phyloP scores from a whole-genome alignment of 1,140 invertebrate species.

The Caerostris extrusa region DNA sequence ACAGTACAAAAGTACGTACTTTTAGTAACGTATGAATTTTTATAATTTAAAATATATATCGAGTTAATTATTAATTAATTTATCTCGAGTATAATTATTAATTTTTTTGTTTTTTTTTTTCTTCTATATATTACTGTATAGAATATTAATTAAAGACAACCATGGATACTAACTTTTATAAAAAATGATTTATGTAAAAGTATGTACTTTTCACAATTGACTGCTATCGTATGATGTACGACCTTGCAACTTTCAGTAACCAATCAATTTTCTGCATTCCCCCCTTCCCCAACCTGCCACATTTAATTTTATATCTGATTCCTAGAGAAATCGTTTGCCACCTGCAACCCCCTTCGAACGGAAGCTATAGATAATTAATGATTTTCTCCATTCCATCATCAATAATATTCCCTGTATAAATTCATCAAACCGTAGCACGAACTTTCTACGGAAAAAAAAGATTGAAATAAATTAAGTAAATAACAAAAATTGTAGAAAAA shows the following conservation, averaged over 20 bases:
- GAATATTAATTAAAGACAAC: too few relatives aligned
- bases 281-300: not conserved
- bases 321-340: slow-evolving; percentile 36
- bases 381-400: slow-evolving; percentile 42
- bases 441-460: not conserved
- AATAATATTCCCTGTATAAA: slow-evolving; percentile 6
- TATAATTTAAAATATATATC: too few relatives aligned
- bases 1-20: too few relatives aligned
- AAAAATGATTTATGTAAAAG: too few relatives aligned
- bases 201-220: not conserved
- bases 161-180: too few relatives aligned
- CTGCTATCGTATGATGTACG: not conserved
- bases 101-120: too few relatives aligned
- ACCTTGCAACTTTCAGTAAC: slow-evolving; percentile 6
- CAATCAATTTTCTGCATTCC: slow-evolving; percentile 27
- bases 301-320: slow-evolving; percentile 35
- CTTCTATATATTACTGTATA: too few relatives aligned
- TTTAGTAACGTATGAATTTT: too few relatives aligned
- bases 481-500: not conserved
- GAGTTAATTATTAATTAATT: too few relatives aligned
- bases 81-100: too few relatives aligned
- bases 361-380: slow-evolving; percentile 37
- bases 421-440: slow-evolving; percentile 23
- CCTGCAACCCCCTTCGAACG: slow-evolving; percentile 27
- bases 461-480: not conserved